Percentiles rank a stretch among this genome's conserved stretches.
Conservation (phyloP, 2,113 vertebrate genomes). For the Sarotherodon lohbergeri region DNA sequence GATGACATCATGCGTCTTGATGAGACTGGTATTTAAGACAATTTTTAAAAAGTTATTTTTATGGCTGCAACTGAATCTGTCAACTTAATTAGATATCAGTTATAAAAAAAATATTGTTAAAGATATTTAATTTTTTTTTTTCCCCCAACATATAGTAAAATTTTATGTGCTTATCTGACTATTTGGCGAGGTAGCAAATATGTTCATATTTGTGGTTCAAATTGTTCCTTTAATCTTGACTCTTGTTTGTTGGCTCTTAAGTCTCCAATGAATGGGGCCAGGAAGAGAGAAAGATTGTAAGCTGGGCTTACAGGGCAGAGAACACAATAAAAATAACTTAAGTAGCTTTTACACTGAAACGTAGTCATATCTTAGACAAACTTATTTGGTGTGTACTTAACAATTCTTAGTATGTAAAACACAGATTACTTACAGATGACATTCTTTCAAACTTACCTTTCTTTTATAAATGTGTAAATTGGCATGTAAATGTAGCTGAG, state of each 20-base stretch:
- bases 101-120: not conserved
- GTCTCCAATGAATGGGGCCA: not conserved
- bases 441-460: not conserved
- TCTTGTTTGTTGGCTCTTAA: not conserved
- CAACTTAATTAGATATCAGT: not conserved
- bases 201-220: not conserved
- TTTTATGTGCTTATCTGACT: not conserved
- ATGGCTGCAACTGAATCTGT: not conserved
- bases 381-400: not conserved
- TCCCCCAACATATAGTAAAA: accelerated
- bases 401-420: not conserved
- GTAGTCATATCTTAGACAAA: not conserved
- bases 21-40: constrained; percentile 54
- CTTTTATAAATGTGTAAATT: not conserved
- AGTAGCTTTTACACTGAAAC: not conserved
- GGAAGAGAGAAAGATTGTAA: not conserved
- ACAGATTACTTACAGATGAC: not conserved
- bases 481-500: not conserved
- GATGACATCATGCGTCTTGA: constrained; percentile 74
- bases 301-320: not conserved
- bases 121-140: not conserved
- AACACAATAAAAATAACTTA: too few relatives aligned
- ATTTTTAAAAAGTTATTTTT: not conserved
- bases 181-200: not conserved
- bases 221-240: not conserved